phyloP scores from a whole-genome alignment of 2,888 invertebrate species.

The Penaeus monodon region DNA sequence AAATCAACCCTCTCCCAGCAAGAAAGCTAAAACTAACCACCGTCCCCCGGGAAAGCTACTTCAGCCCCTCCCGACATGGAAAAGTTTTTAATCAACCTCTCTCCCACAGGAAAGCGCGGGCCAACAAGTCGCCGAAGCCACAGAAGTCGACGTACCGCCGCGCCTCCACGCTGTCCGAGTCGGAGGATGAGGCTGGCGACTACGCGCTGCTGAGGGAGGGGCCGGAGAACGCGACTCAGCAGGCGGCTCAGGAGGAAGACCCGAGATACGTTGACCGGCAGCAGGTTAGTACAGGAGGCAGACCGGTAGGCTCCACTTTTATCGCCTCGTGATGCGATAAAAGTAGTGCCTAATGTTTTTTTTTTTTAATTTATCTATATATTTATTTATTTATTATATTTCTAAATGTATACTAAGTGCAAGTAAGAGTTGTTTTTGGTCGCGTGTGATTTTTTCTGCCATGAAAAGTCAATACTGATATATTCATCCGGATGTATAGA shows the following conservation, averaged over 20 bases:
- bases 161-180: constrained; percentile 54
- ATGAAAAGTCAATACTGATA: no score
- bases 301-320: neutral
- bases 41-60: neutral
- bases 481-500: no score
- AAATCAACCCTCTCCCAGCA: no score
- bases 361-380: no score
- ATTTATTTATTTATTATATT: neutral
- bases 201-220: constrained; percentile 61
- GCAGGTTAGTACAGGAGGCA: constrained; percentile 38
- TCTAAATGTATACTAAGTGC: neutral
- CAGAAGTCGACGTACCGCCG: constrained; percentile 50
- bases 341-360: no score
- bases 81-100: neutral
- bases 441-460: no score
- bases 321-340: no score
- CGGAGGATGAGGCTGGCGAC: constrained; percentile 63
- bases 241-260: constrained; percentile 17
- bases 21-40: no score
- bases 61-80: neutral
- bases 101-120: constrained; percentile 25
- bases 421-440: no score
- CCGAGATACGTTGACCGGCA: constrained; percentile 63
- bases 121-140: constrained; percentile 19
- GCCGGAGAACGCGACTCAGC: constrained; percentile 15